Evolutionary conservation across 2,113 vertebrate species (phyloP).

Genomic region (Ochotona princeps): DNA sequence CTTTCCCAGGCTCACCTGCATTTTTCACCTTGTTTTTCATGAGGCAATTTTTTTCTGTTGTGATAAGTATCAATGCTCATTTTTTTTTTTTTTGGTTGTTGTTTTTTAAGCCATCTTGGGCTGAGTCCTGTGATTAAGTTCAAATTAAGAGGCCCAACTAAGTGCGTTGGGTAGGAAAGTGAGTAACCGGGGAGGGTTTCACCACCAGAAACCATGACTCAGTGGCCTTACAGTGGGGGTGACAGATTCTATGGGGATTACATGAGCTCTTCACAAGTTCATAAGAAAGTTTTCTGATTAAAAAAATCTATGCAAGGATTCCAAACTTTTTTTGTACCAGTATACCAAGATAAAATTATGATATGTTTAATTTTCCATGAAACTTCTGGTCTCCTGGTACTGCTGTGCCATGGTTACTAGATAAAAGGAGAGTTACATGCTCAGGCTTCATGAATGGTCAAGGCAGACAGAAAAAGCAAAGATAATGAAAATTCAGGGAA

Average conservation of each 20-base stretch:
- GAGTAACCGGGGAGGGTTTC: background rate
- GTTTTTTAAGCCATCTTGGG: background rate
- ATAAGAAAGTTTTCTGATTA: too few species aligned
- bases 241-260: background rate
- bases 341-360: too few species aligned
- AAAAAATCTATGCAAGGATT: too few species aligned
- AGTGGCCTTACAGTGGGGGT: background rate
- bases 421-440: background rate
- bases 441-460: conserved; percentile 38
- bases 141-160: background rate
- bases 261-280: too few species aligned
- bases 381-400: too few species aligned
- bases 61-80: background rate
- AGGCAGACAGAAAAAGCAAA: conserved; percentile 63
- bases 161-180: background rate
- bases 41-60: background rate
- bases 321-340: too few species aligned
- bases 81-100: background rate
- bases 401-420: background rate
- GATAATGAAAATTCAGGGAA: conserved; percentile 21
- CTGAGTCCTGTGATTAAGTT: background rate
- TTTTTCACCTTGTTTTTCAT: background rate
- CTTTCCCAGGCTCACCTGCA: background rate
- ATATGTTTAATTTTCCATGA: too few species aligned
- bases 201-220: background rate